These are phyloP conservation scores for Barypeithes pellucidus DNA, from an alignment of 2,888 invertebrate species.

Conservation along the genomic window DNA sequence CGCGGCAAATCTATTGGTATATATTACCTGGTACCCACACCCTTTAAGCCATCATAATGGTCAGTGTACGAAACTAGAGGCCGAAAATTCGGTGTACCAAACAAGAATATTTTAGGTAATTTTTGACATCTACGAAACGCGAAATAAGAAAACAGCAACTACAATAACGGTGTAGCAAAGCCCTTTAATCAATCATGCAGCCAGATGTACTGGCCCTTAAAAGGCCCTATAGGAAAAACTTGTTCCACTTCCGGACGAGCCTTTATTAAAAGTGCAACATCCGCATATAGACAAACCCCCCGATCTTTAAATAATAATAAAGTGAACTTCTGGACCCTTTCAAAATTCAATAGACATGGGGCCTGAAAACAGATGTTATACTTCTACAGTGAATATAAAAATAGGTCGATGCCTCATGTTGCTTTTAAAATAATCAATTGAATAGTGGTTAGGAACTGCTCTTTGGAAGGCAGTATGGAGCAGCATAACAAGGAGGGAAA, in stretches of 20 bases:
- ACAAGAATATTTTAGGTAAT: too few species aligned
- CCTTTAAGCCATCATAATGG: too few species aligned
- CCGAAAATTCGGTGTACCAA: too few species aligned
- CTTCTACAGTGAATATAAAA: conserved; percentile 20
- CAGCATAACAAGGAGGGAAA: too few species aligned
- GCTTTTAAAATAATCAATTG: conserved; percentile 1
- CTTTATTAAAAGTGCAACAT: conserved; percentile 24
- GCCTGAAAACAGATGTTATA: conserved; percentile 15
- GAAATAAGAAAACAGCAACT: too few species aligned
- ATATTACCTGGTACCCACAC: too few species aligned
- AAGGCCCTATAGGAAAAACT: conserved; percentile 12
- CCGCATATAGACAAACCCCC: conserved; percentile 11
- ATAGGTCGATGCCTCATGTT: conserved; percentile 19
- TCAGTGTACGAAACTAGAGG: too few species aligned
- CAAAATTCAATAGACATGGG: conserved; percentile 16
- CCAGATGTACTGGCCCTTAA: conserved; percentile 23
- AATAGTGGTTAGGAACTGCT: neutral
- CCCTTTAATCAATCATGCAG: conserved; percentile 2
- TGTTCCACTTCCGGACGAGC: conserved; percentile 20
- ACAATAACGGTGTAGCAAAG: conserved; percentile 1
- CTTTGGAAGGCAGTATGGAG: neutral
- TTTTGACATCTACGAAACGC: too few species aligned
- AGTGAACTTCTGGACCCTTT: conserved; percentile 27
- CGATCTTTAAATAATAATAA: conserved; percentile 23
- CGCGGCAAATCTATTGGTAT: too few species aligned